Percentiles rank a stretch among this genome's conserved stretches.
Evolutionary conservation across 2,797 vertebrate species (phyloP).

Genomic region (Parotocinclus haroldoi): DNA sequence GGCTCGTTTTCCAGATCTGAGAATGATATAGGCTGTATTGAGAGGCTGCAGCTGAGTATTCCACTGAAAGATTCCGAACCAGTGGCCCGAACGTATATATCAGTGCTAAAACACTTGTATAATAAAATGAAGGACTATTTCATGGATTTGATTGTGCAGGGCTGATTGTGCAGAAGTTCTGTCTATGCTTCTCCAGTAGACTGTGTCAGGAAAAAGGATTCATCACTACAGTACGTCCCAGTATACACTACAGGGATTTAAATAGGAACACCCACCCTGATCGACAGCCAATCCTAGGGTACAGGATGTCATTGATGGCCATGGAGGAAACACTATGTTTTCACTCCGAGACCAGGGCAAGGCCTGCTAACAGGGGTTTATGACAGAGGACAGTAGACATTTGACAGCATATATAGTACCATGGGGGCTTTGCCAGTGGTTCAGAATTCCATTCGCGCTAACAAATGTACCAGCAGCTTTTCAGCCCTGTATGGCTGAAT

Average conservation of each 20-base stretch:
- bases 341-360: background rate
- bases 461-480: background rate
- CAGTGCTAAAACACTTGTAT: too few species aligned
- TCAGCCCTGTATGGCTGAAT: background rate
- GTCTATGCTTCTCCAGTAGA: background rate
- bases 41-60: too few species aligned
- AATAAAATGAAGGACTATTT: too few species aligned
- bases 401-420: background rate
- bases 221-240: background rate
- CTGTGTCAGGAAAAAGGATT: background rate
- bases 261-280: background rate
- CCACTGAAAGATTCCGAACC: too few species aligned
- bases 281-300: background rate
- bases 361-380: constrained; percentile 4
- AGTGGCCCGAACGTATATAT: too few species aligned
- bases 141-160: too few species aligned
- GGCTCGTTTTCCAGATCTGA: too few species aligned
- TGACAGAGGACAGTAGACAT: constrained; percentile 1
- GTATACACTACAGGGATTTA: background rate
- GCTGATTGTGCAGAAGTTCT: background rate
- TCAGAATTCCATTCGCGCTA: background rate
- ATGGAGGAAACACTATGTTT: constrained; percentile 3
- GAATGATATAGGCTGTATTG: too few species aligned
- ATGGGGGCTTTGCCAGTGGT: background rate
- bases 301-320: constrained; percentile 2